Base-by-base conservation (phyloP, 2,888 invertebrate species). In the Eilema griseolum region DNA sequence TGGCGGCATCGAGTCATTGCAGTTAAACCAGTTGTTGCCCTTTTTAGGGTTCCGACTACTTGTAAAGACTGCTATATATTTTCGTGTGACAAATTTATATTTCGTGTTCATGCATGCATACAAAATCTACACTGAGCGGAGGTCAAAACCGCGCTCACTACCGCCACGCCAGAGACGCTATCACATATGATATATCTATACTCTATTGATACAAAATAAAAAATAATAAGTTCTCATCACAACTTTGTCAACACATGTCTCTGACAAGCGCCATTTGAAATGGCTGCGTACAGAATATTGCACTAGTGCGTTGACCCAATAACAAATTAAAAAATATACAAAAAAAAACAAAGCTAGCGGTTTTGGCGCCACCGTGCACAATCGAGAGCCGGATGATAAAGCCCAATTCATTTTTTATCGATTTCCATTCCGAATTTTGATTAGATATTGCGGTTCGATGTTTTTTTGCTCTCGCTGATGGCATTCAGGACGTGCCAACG, bases 301-400 rank as follows among this genome's bases (percentile, higher is more conserved):
- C 68, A 74, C 73, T 69, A 75, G 85, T 79, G 75, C 87, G 71
- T 84, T 86, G 83, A 86, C 85, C 85, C 83, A 85, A 80, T 84
- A 81, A 77, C 71, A 74, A 73, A 78, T 77, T 75, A 74, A 74
- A 78, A 78, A 74, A 70, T 57, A 57, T 60, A 73, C 26, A 70
- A 69, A 77, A 75, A 78, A 77, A 71, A 75, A 67, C 71, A 70
- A 64, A 76, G 56, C 63, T 80, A 82, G 84, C 83, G 82, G 80
- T 80, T 76, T 70, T 78, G 83, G 83, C 86, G 83, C 81, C 84
- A 83, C 81, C 79, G 70, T 69, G 28, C 26, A 67, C 75, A 77
- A 77, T 80, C 61, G 66, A 72, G 72, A 70, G 70, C 74, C 70
- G 75, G 66, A 75, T 73, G 81, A 73, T 79, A 77, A 79, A 75